Conservation (phyloP, 2,888 invertebrate genomes). For the Lottia gigantea region DNA sequence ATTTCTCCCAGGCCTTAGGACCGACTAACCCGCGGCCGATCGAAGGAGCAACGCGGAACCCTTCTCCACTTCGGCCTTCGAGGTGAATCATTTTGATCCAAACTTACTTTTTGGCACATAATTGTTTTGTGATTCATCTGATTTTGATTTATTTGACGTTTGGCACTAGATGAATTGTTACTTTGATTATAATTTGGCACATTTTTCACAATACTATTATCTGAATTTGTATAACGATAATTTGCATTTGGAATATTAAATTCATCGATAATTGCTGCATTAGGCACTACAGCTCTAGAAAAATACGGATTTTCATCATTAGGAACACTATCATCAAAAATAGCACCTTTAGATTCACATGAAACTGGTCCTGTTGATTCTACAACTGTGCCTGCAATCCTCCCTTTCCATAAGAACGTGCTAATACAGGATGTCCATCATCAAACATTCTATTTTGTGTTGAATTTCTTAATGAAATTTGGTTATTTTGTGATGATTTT, state of each 20-base stretch:
- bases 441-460: background rate
- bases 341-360: background rate
- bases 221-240: background rate
- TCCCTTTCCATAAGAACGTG: background rate
- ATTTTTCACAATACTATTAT: background rate
- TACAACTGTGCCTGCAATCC: background rate
- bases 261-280: background rate
- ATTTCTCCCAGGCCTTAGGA: too few relatives aligned
- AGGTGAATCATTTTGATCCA: too few relatives aligned
- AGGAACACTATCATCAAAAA: background rate
- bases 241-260: background rate
- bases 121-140: background rate
- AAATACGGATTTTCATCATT: background rate
- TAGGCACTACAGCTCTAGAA: background rate
- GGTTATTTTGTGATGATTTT: background rate
- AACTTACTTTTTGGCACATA: too few relatives aligned
- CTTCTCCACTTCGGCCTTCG: too few relatives aligned
- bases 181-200: background rate
- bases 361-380: too few relatives aligned
- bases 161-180: background rate
- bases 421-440: conserved; percentile 7
- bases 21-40: too few relatives aligned
- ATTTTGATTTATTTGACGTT: background rate
- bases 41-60: too few relatives aligned
- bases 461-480: background rate